Base-by-base conservation (phyloP, 1,140 invertebrate species). In the Drosophila sucinea region DNA sequence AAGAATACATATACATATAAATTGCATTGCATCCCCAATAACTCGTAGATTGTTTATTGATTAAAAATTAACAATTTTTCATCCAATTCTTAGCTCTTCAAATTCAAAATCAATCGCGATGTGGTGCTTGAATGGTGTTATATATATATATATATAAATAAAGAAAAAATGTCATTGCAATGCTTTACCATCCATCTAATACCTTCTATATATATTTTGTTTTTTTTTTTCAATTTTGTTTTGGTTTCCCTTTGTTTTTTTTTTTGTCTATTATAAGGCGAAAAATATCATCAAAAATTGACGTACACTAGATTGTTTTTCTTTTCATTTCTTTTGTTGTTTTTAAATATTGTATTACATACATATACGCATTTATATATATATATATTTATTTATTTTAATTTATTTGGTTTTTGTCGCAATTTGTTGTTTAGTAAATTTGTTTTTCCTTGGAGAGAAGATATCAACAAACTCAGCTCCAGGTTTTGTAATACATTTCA, bases 281-380 rank as follows among this genome's bases (percentile, higher is more conserved):
- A 87, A 87, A 87, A 87, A 87, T 89, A 87, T 87, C 83, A 87
- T 87, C 83, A 87, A 87, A 89, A 89, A 89, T 87, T 87, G 83
- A 87, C 83, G 77, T 87, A 89, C 83, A 83, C 83, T 89, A 87
- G 84, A 89, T 83, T 89, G 84, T 83, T 83, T 82, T 80, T 80
- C 54, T 74, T 70, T 73, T 82, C 63, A 55, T 73, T 61, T 66
- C 33, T 32, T 32, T 77, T 33, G 29, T 64, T 70, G 29, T 64
- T 70, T 71, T 47, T 54, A 77, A 75, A 76, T 76, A 69, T 76
- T 75, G 73, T 77, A 72, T 72, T 77, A 77, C 67, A 77, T 77
- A 77, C 77, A 77, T 77, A 77, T 77, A 71, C 65, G 57, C 57
- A 61, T 77, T 67, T 77, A 71, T 77, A 66, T 63, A 44, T 35